phyloP scores from a whole-genome alignment of 2,888 invertebrate genomes.

The Hirudinaria manillensis region DNA sequence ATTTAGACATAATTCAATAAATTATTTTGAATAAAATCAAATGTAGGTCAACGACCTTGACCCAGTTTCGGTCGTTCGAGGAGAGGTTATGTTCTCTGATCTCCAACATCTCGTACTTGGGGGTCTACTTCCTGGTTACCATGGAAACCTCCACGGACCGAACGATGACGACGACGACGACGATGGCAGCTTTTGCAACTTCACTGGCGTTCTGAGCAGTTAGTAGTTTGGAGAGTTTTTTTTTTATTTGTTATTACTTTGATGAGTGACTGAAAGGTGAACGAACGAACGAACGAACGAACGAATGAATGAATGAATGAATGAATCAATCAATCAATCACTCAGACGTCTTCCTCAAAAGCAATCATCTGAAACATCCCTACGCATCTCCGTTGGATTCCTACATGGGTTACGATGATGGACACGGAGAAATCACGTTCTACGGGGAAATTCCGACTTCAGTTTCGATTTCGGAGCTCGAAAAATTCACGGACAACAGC shows the following conservation, averaged over 20 bases:
- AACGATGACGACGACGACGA: neutral
- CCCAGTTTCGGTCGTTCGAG: too few relatives aligned
- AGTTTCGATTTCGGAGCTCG: neutral
- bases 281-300: too few relatives aligned
- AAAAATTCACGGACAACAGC: too few relatives aligned
- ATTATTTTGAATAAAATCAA: too few relatives aligned
- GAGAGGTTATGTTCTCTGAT: too few relatives aligned
- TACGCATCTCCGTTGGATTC: neutral
- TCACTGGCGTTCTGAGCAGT: neutral
- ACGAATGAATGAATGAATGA: too few relatives aligned
- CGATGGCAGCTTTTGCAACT: neutral
- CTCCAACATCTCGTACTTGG: neutral
- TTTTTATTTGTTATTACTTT: too few relatives aligned
- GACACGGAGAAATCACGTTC: conserved; percentile 2
- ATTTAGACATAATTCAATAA: too few relatives aligned
- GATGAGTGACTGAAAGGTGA: too few relatives aligned
- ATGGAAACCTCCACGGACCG: neutral
- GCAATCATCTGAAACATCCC: neutral
- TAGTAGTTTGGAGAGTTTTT: neutral
- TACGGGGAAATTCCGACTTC: neutral
- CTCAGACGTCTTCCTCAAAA: conserved; percentile 1
- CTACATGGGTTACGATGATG: conserved; percentile 10
- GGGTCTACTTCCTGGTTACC: neutral
- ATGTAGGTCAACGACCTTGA: too few relatives aligned
- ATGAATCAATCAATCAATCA: too few relatives aligned